Conservation (phyloP, 1,140 invertebrate species). For the Thereuonema tuberculata region DNA sequence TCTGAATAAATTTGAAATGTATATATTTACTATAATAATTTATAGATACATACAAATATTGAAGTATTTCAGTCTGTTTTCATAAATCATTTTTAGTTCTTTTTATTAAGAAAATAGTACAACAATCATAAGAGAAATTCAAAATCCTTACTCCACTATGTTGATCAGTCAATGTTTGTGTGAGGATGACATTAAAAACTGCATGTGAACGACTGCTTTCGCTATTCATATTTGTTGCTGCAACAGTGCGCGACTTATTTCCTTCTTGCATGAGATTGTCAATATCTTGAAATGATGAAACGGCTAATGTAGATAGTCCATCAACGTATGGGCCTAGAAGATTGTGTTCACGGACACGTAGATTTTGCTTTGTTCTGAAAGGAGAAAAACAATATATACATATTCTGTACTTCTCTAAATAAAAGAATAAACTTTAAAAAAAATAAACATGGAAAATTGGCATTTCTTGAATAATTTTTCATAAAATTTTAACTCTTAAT, state of each 20-base stretch:
- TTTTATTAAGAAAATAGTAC: no score
- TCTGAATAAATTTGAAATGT: no score
- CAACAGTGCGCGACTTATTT: conserved; percentile 95
- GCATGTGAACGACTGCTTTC: conserved; percentile 96
- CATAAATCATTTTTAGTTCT: no score
- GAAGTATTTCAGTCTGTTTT: no score
- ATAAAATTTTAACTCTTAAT: no score
- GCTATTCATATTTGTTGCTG: conserved; percentile 98
- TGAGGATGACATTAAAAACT: conserved; percentile 91
- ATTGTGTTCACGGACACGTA: conserved; percentile 95
- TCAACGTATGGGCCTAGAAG: conserved; percentile 94
- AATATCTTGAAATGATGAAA: conserved; percentile 85
- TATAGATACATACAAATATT: no score
- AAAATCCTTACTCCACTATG: conserved; percentile 7
- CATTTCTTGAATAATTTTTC: no score
- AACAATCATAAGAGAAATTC: no score
- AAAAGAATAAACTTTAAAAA: no score
- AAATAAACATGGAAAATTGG: no score
- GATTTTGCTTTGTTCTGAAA: conserved; percentile 61
- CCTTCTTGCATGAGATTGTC: conserved; percentile 94
- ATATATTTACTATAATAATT: no score
- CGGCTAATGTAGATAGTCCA: conserved; percentile 86
- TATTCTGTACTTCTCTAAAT: not conserved
- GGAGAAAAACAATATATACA: not conserved
- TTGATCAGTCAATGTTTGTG: conserved; percentile 51